Evolutionary conservation across 2,113 vertebrate genomes (phyloP).

Genomic region (Bothrops jararaca): DNA sequence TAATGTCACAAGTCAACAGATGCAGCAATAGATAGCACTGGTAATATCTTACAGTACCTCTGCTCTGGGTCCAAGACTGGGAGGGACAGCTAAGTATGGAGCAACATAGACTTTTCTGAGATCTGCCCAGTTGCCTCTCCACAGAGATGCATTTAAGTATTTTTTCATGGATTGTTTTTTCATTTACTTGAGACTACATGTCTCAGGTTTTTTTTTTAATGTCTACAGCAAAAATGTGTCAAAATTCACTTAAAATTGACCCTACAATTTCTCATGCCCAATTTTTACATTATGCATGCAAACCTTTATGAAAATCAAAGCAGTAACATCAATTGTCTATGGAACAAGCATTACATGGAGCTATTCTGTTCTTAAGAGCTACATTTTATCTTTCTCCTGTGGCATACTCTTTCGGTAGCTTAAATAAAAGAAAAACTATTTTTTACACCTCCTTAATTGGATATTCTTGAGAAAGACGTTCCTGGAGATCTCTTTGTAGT

Average conservation of each 20-base stretch:
- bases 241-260: not conserved
- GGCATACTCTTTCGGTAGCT: rapidly evolving
- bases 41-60: not conserved
- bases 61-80: not conserved
- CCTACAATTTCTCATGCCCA: not conserved
- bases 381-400: not conserved
- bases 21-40: not conserved
- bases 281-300: not conserved
- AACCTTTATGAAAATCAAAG: not conserved
- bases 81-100: not conserved
- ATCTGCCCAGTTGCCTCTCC: not conserved
- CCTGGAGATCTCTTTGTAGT: slow-evolving; percentile 89
- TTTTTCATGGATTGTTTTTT: not conserved
- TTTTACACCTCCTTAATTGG: slow-evolving; percentile 83
- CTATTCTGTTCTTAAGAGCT: not conserved
- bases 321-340: not conserved
- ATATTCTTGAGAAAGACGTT: slow-evolving; percentile 86
- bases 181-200: not conserved
- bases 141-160: not conserved
- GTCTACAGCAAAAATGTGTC: not conserved
- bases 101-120: not conserved
- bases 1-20: not conserved
- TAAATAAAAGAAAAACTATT: not conserved
- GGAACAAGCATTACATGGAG: not conserved
- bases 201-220: not conserved